Base-by-base conservation (phyloP, 2,888 invertebrate species). In the Drosophila differens region DNA sequence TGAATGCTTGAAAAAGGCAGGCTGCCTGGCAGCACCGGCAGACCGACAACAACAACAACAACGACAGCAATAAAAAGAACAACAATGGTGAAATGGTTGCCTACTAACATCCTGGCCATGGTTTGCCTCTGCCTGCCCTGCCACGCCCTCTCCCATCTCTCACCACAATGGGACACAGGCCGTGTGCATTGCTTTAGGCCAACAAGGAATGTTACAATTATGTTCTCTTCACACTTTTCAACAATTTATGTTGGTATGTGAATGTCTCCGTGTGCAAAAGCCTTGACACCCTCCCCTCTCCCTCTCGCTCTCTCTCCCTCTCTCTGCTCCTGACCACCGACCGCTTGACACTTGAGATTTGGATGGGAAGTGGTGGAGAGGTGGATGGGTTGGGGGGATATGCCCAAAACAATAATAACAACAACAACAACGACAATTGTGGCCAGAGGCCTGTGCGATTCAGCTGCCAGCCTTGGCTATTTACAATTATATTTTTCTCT, bases 161-260 rank as follows among this genome's bases (percentile, higher is more conserved):
- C 32, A 59, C 54, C 41, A 59, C 63, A 72, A 72, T 69, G 63
- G 77, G 66, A 69, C 77, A 68, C 76, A 61, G 79, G 70, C 70
- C 68, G 74, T 74, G 79, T 89, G 85, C 90, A 87, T 89, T 88
- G 87, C 87, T 90, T 86, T 86, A 82, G 87, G 87, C 89, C 87
- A 84, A 90, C 90, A 83, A 90, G 87, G 87, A 90, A 88, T 88
- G 87, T 88, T 89, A 90, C 87, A 88, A 90, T 88, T 88, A 88
- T 88, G 87, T 88, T 89, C 87, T 88, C 87, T 88, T 88, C 90
- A 88, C 87, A 88, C 87, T 88, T 88, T 86, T 88, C 82, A 90
- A 82, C 84, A 89, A 90, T 88, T 88, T 88, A 90, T 88, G 90
- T 89, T 90, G 90, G 90, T 88, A 87, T 87, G 89, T 82, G 87